These are phyloP conservation scores for Julus scandinavius DNA, from an alignment of 2,888 invertebrate genomes.

Conservation along the genomic window DNA sequence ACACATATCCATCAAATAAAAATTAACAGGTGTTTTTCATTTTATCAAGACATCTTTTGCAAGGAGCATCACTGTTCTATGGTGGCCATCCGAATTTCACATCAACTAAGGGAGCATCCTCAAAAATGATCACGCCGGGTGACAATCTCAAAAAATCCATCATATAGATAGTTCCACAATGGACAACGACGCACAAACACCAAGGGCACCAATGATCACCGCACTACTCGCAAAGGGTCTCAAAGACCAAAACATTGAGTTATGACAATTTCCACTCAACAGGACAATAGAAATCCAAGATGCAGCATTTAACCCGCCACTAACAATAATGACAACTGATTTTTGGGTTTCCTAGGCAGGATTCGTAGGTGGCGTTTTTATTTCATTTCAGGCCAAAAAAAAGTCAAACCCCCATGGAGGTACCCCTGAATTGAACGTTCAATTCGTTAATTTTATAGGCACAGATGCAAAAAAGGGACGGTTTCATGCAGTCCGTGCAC, in stretches of 20 bases:
- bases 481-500: slow-evolving; percentile 42
- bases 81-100: not conserved
- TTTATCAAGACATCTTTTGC: not conserved
- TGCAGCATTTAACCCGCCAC: slow-evolving; percentile 5
- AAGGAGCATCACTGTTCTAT: not conserved
- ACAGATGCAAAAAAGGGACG: slow-evolving; percentile 45
- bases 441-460: slow-evolving; percentile 44
- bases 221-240: not conserved
- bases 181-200: not conserved
- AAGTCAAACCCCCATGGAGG: slow-evolving; percentile 40
- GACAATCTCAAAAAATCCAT: not conserved
- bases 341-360: not conserved
- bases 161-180: not conserved
- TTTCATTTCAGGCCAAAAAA: slow-evolving; percentile 20
- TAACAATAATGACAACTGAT: slow-evolving; percentile 20
- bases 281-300: slow-evolving; percentile 6
- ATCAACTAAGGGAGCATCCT: not conserved
- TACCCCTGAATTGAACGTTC: slow-evolving; percentile 20
- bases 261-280: not conserved
- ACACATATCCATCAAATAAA: not conserved
- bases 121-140: not conserved
- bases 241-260: not conserved
- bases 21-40: not conserved
- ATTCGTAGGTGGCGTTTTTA: slow-evolving; percentile 43
- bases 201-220: not conserved